A percentile compares a stretch with the other conserved stretches of the same genome.
Conservation (phyloP, 2,888 invertebrate species). For the Notodonta ziczac region DNA sequence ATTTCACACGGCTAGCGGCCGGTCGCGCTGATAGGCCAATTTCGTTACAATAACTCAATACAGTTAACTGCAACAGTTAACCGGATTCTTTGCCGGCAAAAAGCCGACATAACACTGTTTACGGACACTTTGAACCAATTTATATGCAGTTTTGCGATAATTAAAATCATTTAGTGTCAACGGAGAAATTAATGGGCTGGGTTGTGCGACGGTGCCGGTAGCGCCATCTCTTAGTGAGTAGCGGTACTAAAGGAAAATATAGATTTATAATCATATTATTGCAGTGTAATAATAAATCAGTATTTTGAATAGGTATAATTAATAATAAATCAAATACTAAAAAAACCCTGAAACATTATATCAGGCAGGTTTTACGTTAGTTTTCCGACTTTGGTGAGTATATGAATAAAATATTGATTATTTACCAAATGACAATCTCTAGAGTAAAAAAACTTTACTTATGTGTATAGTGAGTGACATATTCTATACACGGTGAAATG, state of each 20-base stretch:
- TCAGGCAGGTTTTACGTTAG: no score
- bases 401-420: no score
- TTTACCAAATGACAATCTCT: no score
- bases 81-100: constrained; percentile 3
- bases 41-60: constrained; percentile 47
- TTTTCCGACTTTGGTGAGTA: no score
- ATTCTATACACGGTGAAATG: no score
- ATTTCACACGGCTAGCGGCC: constrained; percentile 16
- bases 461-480: neutral
- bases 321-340: no score
- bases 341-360: no score
- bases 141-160: constrained; percentile 54
- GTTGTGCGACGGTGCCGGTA: constrained; percentile 10
- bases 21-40: constrained; percentile 43
- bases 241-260: no score
- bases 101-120: neutral
- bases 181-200: constrained; percentile 16
- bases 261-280: no score
- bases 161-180: constrained; percentile 55
- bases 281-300: no score
- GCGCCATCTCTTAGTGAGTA: constrained; percentile 72
- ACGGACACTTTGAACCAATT: constrained; percentile 28
- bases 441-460: neutral
- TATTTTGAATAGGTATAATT: no score
- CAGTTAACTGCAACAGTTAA: constrained; percentile 5